phyloP scores from a whole-genome alignment of 2,797 vertebrate species.

The Siniperca scherzeri region DNA sequence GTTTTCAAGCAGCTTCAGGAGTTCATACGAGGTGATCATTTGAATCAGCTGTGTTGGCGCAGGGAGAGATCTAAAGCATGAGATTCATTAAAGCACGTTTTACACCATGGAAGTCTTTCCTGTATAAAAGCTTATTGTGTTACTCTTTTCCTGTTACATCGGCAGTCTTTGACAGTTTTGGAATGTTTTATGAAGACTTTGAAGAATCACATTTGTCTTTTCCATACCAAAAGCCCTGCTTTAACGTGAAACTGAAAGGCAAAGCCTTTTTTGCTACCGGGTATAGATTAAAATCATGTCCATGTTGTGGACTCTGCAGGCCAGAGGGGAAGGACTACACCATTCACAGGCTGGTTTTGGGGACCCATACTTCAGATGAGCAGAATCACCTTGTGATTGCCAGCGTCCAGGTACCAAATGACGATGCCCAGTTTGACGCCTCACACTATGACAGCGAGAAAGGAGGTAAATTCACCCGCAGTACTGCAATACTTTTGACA shows the following conservation, averaged over 20 bases:
- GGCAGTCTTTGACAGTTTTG: neutral
- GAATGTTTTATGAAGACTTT: neutral
- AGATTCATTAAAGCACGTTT: no score
- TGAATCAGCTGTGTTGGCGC: no score
- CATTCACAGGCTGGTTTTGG: slow-evolving; percentile 92
- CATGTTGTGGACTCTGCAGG: slow-evolving; percentile 73
- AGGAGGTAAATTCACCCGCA: slow-evolving; percentile 87
- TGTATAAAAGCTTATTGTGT: no score
- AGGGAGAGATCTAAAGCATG: no score
- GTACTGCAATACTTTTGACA: neutral
- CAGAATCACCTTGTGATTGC: slow-evolving; percentile 96
- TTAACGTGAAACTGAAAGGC: neutral
- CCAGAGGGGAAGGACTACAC: slow-evolving; percentile 95
- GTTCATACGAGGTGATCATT: no score
- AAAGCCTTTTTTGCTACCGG: neutral
- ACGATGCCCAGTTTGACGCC: slow-evolving; percentile 93
- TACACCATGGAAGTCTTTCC: no score
- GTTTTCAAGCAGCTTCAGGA: no score
- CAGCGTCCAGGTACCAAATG: slow-evolving; percentile 93
- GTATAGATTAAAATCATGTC: neutral
- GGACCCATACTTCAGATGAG: slow-evolving; percentile 94
- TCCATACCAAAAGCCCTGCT: neutral
- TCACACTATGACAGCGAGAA: slow-evolving; percentile 94
- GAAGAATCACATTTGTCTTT: neutral
- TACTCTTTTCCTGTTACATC: neutral